Evolutionary conservation across 2,113 vertebrate genomes (phyloP), one percentile per base, ranked within the genome.

Genomic region (Sphyrna mokarran): DNA sequence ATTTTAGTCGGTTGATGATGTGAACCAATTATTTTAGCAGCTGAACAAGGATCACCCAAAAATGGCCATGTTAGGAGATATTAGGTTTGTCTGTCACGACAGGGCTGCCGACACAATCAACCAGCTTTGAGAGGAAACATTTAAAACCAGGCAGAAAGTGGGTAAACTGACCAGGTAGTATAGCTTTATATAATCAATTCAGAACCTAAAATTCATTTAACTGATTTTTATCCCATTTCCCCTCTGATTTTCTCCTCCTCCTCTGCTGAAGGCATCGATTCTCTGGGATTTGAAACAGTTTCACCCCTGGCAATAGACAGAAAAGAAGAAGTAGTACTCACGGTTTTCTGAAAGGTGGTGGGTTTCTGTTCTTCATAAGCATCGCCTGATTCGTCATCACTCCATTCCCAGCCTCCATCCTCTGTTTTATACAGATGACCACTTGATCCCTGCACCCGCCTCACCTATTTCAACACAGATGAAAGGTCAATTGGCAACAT

Each of bases 341-440:
- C 99, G 98, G 99, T 98, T 97, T 98, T 99, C 97, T 98, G 98
- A 97, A 98, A 98, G 97, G 98, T 98, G 1, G 99, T 98, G 10
- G 98, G 98, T 96, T 98, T 99, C 93, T 98, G 98, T 97, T 99
- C 99, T 96, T 99, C 98, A 0, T 98, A 99, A 96, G 98, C 98
- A 95, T 99, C 99, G 76, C 99, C 99, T 98, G 99, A 98, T 97
- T 99, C 99, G 3, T 99, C 98, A 14, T 99, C 99, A 48, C 99
- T 99, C 99, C 99, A 99, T 97, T 99, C 99, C 99, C 99, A 99
- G 96, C 99, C 99, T 33, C 99, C 99, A 72, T 99, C 99, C 97
- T 99, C 99, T 0, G 98, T 99, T 97, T 99, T 99, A 97, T 99
- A 99, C 93, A 99, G 98, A 96, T 99, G 99, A 94, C 99, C 99